Base-by-base conservation (phyloP, 2,888 invertebrate species). In the Deroplatys truncata region DNA sequence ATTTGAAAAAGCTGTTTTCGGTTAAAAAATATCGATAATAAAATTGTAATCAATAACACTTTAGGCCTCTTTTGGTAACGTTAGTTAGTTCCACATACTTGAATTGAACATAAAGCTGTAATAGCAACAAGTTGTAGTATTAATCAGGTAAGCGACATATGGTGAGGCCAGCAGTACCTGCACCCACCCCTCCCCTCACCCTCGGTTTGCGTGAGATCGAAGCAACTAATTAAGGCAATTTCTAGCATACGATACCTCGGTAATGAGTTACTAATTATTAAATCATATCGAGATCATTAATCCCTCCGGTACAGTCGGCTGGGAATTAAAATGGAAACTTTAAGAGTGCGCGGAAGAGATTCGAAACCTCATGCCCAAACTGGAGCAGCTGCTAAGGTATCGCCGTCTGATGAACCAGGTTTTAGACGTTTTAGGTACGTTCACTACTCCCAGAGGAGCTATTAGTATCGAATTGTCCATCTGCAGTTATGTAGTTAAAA, bases 231-330 rank as follows among this genome's bases (percentile, higher is more conserved):
- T 85, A 85, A 85, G 85, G 85, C 35, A 7, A 35, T 85, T 85
- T 85, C 35, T 28, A 31, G 85, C 35, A n/a, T 84, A 43, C 43
- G 43, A 43, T 43, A 43, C 43, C 13, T 13, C 56, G 20, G 56
- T 72, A 72, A 85, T 85, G 85, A 85, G 85, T 85, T n/a, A 35
- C 85, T 85, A 85, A 85, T 85, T 85, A 85, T 35, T 85, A 85
- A 85, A 85, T 85, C 85, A 35, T 28, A 85, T 31, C 85, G 35
- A 84, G 84, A 84, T 84, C 84, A 13, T 29, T 84, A 31, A 28
- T 25, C 31, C 84, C 28, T 1, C 1, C 9, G 31, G 20, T 85
- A 85, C 85, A 85, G 29, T 85, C 85, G 13, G 31, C 85, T 15
- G 10, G 16, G 1, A 85, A 35, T 85, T 85, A 85, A 85, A 85